A percentile compares a stretch with the other conserved stretches of the same genome.
phyloP scores from a whole-genome alignment of 2,888 invertebrate species.

The Tricholauxania praeusta region DNA sequence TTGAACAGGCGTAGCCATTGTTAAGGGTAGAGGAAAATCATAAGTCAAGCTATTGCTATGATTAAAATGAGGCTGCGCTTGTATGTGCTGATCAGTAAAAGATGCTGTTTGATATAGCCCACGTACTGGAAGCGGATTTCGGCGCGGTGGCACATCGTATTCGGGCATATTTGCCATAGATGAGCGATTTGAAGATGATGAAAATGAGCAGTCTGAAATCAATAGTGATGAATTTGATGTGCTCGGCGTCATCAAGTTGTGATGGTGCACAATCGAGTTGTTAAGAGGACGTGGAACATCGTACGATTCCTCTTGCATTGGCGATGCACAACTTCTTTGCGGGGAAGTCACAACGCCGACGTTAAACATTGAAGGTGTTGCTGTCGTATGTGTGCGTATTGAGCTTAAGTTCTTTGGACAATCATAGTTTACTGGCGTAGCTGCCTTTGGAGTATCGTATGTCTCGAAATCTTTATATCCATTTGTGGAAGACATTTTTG shows the following conservation, averaged over 20 bases:
- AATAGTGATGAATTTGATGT: conserved; percentile 77
- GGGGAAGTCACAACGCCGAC: conserved; percentile 64
- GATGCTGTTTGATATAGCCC: conserved; percentile 50
- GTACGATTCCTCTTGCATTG: conserved; percentile 71
- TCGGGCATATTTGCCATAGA: conserved; percentile 74
- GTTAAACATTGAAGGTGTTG: conserved; percentile 52
- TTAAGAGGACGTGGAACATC: conserved; percentile 74
- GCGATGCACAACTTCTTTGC: conserved; percentile 66
- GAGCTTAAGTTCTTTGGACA: conserved; percentile 69
- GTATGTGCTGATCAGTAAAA: conserved; percentile 39
- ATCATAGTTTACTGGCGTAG: conserved; percentile 72
- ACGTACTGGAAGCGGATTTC: conserved; percentile 66
- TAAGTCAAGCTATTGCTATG: conserved; percentile 68
- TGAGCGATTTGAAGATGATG: conserved; percentile 70
- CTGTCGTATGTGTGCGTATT: conserved; percentile 56
- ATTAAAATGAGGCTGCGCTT: conserved; percentile 40
- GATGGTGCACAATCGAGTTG: conserved; percentile 65
- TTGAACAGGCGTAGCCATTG: conserved; percentile 49
- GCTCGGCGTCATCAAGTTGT: conserved; percentile 74
- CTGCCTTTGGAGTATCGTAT: conserved; percentile 75
- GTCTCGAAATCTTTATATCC: conserved; percentile 60
- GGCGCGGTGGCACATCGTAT: conserved; percentile 78
- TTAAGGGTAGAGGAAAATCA: conserved; percentile 72
- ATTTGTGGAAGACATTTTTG: conserved; percentile 56
- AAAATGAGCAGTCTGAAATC: conserved; percentile 72